Conservation (phyloP, 1,140 invertebrate species). For the Trypoxylus dichotomus region DNA sequence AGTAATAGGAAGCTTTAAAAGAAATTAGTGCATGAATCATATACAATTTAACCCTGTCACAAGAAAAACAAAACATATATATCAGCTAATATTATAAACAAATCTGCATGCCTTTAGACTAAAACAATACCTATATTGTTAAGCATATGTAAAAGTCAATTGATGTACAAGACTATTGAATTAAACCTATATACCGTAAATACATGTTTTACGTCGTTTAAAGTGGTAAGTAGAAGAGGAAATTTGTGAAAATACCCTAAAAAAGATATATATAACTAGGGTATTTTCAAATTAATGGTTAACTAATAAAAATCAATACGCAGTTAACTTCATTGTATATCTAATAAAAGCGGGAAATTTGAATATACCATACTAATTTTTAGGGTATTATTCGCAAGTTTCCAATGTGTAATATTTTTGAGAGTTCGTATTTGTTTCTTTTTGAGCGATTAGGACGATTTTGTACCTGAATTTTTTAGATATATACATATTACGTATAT, state of each 20-base stretch:
- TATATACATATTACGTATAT: neutral
- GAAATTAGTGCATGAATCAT: neutral
- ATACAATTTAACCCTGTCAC: neutral
- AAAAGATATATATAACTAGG: neutral
- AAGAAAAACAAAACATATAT: neutral
- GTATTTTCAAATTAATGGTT: no score
- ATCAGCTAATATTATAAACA: neutral
- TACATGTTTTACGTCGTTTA: neutral
- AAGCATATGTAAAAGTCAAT: conserved; percentile 33
- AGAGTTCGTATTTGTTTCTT: conserved; percentile 17
- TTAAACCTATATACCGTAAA: neutral
- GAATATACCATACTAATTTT: neutral
- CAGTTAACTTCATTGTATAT: neutral
- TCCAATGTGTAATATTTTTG: neutral
- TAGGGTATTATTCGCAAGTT: neutral
- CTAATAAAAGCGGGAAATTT: neutral
- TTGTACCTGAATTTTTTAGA: conserved; percentile 11
- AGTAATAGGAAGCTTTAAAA: neutral
- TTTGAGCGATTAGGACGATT: neutral
- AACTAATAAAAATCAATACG: neutral
- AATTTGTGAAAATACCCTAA: neutral
- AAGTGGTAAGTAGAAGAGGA: conserved; percentile 15
- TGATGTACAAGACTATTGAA: conserved; percentile 39
- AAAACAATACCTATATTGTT: neutral
- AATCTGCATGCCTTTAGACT: neutral